Evolutionary conservation across 2,113 vertebrate genomes (phyloP), one percentile per base, ranked within the genome.

Genomic region (Anolis carolinensis): DNA sequence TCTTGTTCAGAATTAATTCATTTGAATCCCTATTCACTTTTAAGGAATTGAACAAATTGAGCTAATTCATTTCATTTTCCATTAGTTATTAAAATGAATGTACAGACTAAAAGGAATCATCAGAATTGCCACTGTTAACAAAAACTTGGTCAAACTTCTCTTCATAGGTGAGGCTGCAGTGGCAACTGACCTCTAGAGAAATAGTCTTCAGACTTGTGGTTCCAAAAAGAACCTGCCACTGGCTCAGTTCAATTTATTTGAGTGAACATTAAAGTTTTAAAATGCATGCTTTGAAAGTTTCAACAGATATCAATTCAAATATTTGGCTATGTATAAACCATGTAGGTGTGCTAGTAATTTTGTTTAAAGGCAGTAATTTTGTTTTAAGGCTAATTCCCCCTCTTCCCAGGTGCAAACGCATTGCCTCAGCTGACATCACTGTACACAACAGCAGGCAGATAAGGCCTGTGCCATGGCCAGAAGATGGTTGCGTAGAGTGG

Each of bases 11-110:
- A 68, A 62, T 62, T 62, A 32, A 36, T 62, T 79, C 34, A 62
- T 79, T 59, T 79, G 77, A 79, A 79, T 52, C n/a, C 55, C n/a
- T 79, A 79, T 79, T 79, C 59, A 59, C 32, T 79, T 65, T 5
- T 79, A 79, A 62, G 32, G n/a, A 36, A 68, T 34, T 62, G 32
- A 63, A 59, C n/a, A 79, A 79, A 79, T 27, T 20, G 32, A 27
- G 32, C 32, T 63, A 34, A 68, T 68, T 68, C 25, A 68, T 68
- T 68, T 68, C 65, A 68, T n/a, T 68, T 68, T 68, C 10, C 21
- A 27, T 27, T 67, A 27, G 23, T 18, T 27, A 25, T 68, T 30
- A 68, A 68, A 25, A 68, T 68, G 27, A 68, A 68, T 68, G 65
- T 1, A 68, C 10, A 30, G 7, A 0, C 65, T 39, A 79, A 14